These are phyloP conservation scores for Bos indicus DNA, from an alignment of 2,113 vertebrate species.

Conservation along the genomic window DNA sequence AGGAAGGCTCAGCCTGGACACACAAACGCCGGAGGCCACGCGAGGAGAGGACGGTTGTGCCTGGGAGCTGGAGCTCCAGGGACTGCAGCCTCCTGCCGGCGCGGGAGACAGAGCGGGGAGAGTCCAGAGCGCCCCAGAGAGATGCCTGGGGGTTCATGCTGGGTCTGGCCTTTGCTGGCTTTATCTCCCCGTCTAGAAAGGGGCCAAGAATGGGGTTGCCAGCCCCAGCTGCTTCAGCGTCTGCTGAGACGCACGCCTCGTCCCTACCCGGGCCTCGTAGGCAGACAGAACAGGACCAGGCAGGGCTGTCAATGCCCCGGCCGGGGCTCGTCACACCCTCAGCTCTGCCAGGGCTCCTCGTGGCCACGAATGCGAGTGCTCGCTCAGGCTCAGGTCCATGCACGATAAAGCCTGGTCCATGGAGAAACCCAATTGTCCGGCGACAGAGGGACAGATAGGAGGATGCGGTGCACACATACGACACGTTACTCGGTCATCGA, in stretches of 20 bases:
- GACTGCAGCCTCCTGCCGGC: not conserved
- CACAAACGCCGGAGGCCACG: rapidly evolving
- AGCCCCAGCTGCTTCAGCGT: not conserved
- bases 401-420: rapidly evolving
- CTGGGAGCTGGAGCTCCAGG: rapidly evolving
- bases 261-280: rapidly evolving
- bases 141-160: rapidly evolving
- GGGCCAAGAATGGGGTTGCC: not conserved
- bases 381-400: rapidly evolving
- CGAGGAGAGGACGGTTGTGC: rapidly evolving
- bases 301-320: rapidly evolving
- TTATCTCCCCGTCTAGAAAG: not conserved
- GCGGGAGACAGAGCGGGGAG: rapidly evolving
- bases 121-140: not conserved
- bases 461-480: rapidly evolving
- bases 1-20: not conserved
- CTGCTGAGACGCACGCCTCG: rapidly evolving
- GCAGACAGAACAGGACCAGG: not conserved
- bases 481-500: not conserved
- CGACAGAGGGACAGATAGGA: not conserved
- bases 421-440: not conserved
- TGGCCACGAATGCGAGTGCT: rapidly evolving
- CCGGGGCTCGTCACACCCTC: rapidly evolving
- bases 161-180: not conserved
- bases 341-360: not conserved